Evolutionary conservation across 2,113 vertebrate genomes (phyloP).

Genomic region (Agelaius tricolor): DNA sequence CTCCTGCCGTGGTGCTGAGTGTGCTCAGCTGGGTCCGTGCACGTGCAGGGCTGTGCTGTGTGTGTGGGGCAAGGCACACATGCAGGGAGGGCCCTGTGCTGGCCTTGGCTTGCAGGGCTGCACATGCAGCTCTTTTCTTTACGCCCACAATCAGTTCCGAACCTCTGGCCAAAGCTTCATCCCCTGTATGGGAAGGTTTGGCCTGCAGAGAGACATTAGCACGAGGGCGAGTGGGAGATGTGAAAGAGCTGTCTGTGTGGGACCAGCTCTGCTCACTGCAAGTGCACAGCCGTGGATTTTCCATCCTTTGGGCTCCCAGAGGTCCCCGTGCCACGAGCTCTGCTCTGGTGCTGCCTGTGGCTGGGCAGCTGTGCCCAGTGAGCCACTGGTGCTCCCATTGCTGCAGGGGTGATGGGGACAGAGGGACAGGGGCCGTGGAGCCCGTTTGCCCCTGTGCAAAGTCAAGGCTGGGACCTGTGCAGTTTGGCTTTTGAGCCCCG

Average conservation of each 20-base stretch:
- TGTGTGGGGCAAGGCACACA: not conserved
- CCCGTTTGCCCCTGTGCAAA: not conserved
- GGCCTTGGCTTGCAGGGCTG: not conserved
- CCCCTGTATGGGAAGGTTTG: not conserved
- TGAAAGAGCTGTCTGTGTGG: not conserved
- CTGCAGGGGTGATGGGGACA: fast-evolving
- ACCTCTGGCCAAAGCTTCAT: conserved; percentile 3
- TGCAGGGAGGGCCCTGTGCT: not conserved
- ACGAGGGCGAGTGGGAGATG: not conserved
- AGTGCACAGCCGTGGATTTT: not conserved
- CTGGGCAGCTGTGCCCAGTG: not conserved
- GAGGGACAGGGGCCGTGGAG: fast-evolving
- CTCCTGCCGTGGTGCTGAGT: not conserved
- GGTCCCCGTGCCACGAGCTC: fast-evolving
- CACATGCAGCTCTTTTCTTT: not conserved
- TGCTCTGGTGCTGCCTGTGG: not conserved
- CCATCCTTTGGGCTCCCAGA: not conserved
- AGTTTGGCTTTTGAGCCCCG: not conserved
- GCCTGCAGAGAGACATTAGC: not conserved
- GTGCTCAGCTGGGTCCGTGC: not conserved
- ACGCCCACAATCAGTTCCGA: conserved; percentile 9
- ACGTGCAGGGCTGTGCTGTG: fast-evolving
- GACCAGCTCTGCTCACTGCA: not conserved
- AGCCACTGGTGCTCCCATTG: fast-evolving
- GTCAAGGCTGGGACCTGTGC: not conserved